phyloP scores from a whole-genome alignment of 2,888 invertebrate species.

The Ecdyonurus torrentis region DNA sequence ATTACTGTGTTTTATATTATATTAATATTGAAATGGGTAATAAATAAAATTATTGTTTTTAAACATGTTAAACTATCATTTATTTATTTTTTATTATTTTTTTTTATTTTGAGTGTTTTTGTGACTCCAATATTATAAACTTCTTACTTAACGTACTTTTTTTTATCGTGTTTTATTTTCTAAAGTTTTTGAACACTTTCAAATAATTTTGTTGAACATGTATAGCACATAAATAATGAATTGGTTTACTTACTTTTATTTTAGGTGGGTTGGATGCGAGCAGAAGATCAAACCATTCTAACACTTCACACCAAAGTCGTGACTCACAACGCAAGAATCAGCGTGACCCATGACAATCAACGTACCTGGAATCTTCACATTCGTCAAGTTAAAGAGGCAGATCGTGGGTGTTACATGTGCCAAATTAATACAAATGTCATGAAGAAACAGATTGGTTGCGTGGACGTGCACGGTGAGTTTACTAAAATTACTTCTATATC shows the following conservation, averaged over 20 bases:
- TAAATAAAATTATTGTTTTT: too few species aligned
- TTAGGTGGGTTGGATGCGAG: conserved; percentile 61
- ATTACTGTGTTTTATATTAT: too few species aligned
- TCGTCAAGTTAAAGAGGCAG: conserved; percentile 49
- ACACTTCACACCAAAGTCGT: conserved; percentile 56
- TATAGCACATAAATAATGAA: not conserved
- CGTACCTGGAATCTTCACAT: conserved; percentile 58
- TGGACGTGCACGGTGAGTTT: conserved; percentile 61
- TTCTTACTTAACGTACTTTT: not conserved
- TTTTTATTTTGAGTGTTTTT: too few species aligned
- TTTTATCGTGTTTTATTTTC: not conserved
- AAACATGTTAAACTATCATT: too few species aligned
- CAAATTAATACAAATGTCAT: conserved; percentile 61
- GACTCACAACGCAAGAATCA: conserved; percentile 53
- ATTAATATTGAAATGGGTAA: too few species aligned
- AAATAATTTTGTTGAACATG: not conserved
- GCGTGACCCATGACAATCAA: conserved; percentile 49
- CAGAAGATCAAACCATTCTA: conserved; percentile 57
- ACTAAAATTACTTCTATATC: too few species aligned
- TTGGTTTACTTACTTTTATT: too few species aligned
- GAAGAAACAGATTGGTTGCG: conserved; percentile 60
- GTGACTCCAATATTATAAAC: too few species aligned
- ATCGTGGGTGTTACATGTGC: conserved; percentile 66
- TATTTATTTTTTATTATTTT: too few species aligned
- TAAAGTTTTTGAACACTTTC: not conserved